These are phyloP conservation scores for Channa argus DNA, from an alignment of 2,113 vertebrate genomes.

Conservation along the genomic window DNA sequence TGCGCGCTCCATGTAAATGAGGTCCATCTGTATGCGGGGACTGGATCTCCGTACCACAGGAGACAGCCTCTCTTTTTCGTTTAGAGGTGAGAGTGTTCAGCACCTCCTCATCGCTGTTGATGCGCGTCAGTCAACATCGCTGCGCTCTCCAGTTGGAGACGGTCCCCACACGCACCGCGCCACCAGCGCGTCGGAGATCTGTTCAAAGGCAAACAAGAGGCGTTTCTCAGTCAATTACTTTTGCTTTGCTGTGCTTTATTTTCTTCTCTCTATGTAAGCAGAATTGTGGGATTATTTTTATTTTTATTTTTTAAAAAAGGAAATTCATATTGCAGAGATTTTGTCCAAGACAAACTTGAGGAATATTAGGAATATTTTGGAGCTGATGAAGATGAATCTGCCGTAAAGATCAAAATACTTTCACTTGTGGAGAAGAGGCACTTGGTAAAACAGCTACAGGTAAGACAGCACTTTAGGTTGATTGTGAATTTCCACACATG, in stretches of 20 bases:
- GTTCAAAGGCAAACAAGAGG: neutral
- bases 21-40: slow-evolving; percentile 1
- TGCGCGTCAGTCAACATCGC: slow-evolving; percentile 31
- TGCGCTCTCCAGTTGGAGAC: slow-evolving; percentile 44
- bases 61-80: slow-evolving; percentile 16
- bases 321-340: neutral
- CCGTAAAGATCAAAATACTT: slow-evolving; percentile 7
- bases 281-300: slow-evolving; percentile 5
- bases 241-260: too few relatives aligned
- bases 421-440: slow-evolving; percentile 5
- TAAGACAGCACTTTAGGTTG: slow-evolving; percentile 30
- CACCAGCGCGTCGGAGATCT: slow-evolving; percentile 14
- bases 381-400: slow-evolving; percentile 1
- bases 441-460: slow-evolving; percentile 30
- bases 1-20: neutral
- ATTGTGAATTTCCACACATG: neutral
- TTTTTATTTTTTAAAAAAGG: neutral
- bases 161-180: slow-evolving; percentile 23
- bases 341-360: slow-evolving; percentile 33
- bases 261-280: neutral
- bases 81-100: slow-evolving; percentile 40
- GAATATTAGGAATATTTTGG: slow-evolving; percentile 3
- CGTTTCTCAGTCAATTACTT: neutral
- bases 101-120: slow-evolving; percentile 26
- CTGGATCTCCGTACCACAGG: neutral